Conservation (phyloP, 2,888 invertebrate species). For the Molanna angustata region DNA sequence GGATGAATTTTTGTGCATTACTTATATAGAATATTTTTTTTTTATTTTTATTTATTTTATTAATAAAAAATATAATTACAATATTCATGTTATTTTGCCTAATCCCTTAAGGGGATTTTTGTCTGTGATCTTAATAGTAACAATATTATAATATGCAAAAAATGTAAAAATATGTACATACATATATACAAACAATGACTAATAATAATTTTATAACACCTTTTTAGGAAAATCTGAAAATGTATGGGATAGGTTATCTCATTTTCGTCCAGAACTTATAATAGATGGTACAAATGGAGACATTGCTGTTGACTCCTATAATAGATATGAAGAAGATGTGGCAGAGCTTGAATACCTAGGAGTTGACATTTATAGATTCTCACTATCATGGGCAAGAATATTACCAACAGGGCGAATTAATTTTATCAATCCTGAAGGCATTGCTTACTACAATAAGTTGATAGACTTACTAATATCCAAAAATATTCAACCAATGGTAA, state of each 20-base stretch:
- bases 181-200: no score
- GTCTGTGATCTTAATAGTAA: no score
- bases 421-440: conserved; percentile 56
- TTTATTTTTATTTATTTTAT: no score
- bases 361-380: conserved; percentile 57
- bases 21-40: no score
- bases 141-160: no score
- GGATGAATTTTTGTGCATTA: no score
- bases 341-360: conserved; percentile 51
- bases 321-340: conserved; percentile 61
- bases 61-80: no score
- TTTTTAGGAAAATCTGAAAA: conserved; percentile 60
- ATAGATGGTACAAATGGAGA: conserved; percentile 62
- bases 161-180: no score
- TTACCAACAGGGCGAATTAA: conserved; percentile 59
- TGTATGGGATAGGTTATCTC: conserved; percentile 59
- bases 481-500: conserved; percentile 61
- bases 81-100: no score
- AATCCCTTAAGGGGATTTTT: no score
- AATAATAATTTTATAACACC: neutral
- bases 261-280: conserved; percentile 57
- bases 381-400: conserved; percentile 64
- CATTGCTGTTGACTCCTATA: conserved; percentile 67
- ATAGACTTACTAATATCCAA: conserved; percentile 60
- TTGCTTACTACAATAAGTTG: conserved; percentile 64